phyloP scores from a whole-genome alignment of 1,140 invertebrate genomes.

The Mercenaria mercenaria region DNA sequence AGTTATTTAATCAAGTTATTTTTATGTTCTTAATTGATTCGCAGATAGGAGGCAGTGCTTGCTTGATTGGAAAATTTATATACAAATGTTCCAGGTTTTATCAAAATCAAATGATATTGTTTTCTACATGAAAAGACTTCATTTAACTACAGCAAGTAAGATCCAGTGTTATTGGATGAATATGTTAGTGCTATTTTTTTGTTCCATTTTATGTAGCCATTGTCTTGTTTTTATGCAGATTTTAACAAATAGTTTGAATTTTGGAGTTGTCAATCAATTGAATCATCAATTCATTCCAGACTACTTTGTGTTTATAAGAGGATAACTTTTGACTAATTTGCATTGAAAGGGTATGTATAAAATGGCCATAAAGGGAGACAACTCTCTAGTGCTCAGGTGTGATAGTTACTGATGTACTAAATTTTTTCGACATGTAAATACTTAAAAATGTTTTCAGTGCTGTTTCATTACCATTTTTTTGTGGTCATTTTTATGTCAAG shows the following conservation, averaged over 20 bases:
- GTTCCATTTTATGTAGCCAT: background rate
- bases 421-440: background rate
- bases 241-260: background rate
- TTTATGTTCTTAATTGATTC: background rate
- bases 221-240: background rate
- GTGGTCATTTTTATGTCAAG: background rate
- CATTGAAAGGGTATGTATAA: background rate
- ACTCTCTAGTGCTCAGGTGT: background rate
- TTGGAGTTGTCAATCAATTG: background rate
- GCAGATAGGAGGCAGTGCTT: background rate
- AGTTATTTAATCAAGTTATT: background rate
- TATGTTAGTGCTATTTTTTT: slow-evolving; percentile 26
- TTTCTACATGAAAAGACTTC: too few relatives aligned
- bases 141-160: background rate
- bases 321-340: background rate
- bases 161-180: background rate
- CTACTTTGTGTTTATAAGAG: background rate
- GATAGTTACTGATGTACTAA: background rate
- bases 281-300: background rate
- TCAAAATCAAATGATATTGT: background rate
- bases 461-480: background rate
- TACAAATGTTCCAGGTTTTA: background rate
- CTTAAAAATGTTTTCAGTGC: background rate
- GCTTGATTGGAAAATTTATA: background rate
- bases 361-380: background rate